A percentile compares a stretch with the other conserved stretches of the same genome.
Evolutionary conservation across 2,888 invertebrate genomes (phyloP).

Genomic region (Trachelus stipa): DNA sequence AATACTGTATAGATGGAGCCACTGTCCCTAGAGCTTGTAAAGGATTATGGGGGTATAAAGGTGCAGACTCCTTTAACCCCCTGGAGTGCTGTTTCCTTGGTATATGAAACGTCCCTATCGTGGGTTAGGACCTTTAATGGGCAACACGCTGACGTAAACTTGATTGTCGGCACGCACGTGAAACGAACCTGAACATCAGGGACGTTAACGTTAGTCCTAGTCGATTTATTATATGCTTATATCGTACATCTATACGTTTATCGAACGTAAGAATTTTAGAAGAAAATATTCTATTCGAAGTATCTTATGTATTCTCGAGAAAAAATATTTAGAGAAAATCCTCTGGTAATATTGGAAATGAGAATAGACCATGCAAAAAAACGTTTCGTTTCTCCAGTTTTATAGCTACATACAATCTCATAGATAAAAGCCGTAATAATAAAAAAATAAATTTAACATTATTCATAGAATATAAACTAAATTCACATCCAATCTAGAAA

Average conservation of each 20-base stretch:
- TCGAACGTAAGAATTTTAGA: not conserved
- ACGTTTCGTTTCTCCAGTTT: not conserved
- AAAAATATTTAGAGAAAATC: not conserved
- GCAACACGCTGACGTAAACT: constrained; percentile 3
- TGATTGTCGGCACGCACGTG: constrained; percentile 2
- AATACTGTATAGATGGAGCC: not conserved
- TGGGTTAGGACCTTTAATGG: not conserved
- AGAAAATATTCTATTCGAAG: not conserved
- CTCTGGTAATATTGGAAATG: not conserved
- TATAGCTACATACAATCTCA: not conserved
- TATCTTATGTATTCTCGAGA: not conserved
- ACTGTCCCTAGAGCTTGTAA: not conserved
- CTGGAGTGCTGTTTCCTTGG: not conserved
- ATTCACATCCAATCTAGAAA: not conserved
- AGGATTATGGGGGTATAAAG: not conserved
- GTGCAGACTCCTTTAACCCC: not conserved
- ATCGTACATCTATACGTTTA: not conserved
- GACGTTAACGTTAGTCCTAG: not conserved
- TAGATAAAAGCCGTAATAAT: not conserved
- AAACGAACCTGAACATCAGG: not conserved
- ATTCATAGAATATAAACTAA: not conserved
- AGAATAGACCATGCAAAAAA: too few relatives aligned
- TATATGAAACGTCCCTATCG: constrained; percentile 2
- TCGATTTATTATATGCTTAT: not conserved
- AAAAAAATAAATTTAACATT: not conserved